A percentile compares a stretch with the other conserved stretches of the same genome.
phyloP scores from a whole-genome alignment of 2,888 invertebrate genomes.

The Zelleria hepariella region DNA sequence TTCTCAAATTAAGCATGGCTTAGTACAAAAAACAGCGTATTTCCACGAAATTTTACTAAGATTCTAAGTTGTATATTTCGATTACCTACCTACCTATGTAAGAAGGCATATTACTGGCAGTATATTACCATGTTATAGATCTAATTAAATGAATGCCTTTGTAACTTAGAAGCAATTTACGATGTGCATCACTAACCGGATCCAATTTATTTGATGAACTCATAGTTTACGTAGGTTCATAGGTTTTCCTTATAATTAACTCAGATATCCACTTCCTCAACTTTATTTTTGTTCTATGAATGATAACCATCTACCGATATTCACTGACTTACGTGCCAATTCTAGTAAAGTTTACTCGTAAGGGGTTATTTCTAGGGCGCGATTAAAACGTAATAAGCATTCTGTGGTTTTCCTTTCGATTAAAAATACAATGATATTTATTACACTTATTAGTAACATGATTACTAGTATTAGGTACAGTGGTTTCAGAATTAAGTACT shows the following conservation, averaged over 20 bases:
- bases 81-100: too few species aligned
- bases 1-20: too few species aligned
- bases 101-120: too few species aligned
- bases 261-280: background rate
- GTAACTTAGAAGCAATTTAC: background rate
- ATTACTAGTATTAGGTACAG: too few species aligned
- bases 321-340: background rate
- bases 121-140: too few species aligned
- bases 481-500: too few species aligned
- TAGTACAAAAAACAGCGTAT: too few species aligned
- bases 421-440: too few species aligned
- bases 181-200: background rate
- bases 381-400: background rate
- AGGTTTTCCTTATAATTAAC: background rate
- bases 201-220: background rate
- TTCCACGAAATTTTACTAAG: too few species aligned
- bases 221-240: background rate
- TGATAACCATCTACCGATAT: background rate
- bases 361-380: background rate
- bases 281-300: background rate
- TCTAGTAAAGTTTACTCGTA: background rate
- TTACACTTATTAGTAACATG: too few species aligned
- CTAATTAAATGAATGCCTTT: too few species aligned
- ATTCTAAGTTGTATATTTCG: too few species aligned
- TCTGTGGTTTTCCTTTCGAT: background rate